phyloP scores from a whole-genome alignment of 2,888 invertebrate species.

The Antheraea assamensis region DNA sequence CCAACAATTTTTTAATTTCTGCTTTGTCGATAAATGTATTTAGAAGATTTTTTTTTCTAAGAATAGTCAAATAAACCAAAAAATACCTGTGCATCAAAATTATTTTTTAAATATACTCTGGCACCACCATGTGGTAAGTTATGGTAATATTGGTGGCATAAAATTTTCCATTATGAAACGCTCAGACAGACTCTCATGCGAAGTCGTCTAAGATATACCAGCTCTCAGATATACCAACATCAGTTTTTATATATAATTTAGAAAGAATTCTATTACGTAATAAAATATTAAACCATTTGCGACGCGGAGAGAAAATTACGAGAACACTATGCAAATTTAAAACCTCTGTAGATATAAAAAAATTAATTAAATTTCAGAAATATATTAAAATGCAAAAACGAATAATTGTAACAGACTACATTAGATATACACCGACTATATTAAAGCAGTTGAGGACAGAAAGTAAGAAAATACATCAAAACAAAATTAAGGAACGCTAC shows the following conservation, averaged over 20 bases:
- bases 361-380: constrained; percentile 23
- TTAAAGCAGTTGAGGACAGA: constrained; percentile 16
- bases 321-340: constrained; percentile 23
- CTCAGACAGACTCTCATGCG: not conserved
- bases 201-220: too few relatives aligned
- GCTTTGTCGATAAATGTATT: not conserved
- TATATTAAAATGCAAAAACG: constrained; percentile 25
- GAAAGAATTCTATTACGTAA: constrained; percentile 7
- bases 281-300: not conserved
- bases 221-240: not conserved
- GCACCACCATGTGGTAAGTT: too few relatives aligned
- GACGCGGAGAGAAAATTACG: constrained; percentile 14
- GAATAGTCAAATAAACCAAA: not conserved
- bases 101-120: too few relatives aligned
- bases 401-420: not conserved
- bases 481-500: constrained; percentile 68
- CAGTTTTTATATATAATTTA: not conserved
- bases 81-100: too few relatives aligned
- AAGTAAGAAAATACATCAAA: constrained; percentile 22
- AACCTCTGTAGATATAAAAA: constrained; percentile 20
- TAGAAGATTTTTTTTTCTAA: not conserved
- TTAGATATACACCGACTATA: not conserved
- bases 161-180: not conserved
- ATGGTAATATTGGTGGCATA: not conserved
- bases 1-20: not conserved